Evolutionary conservation across 2,888 invertebrate genomes (phyloP), one percentile per base, ranked within the genome.

Genomic region (Stenurella melanura): DNA sequence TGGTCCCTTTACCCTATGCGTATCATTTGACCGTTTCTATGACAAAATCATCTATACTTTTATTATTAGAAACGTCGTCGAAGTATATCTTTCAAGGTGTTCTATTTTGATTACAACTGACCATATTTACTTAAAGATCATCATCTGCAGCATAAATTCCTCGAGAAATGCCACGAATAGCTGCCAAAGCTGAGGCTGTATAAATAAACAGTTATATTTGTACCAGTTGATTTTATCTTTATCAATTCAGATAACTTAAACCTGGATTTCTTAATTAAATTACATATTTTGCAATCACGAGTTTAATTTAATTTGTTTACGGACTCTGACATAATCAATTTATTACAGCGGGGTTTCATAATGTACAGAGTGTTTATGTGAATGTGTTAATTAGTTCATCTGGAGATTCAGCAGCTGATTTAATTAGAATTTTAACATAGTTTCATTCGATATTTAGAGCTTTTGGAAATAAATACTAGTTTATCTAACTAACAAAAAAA

Each of bases 161-260:
- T 12, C 21, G n/a, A 21, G n/a, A 60, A 71, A 60, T 71, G 60
- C 61, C 50, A 42, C 18, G 70, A 61, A 71, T 71, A 50, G 19
- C 19, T n/a, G 38, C 42, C 42, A 38, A 42, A 38, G 34, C 64
- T 38, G 42, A 19, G 19, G 50, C 5, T 38, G 42, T 66, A 64
- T 64, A 64, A 64, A 64, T 38, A 38, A 66, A 66, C 64, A 21
- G 64, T 66, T 42, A 42, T 19, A 34, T 66, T 66, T 21, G 64
- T 50, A 38, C 38, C 63, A 63, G 34, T 63, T 63, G 38, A 63
- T 63, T 63, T 63, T 63, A 63, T 64, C 42, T 64, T 67, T 54
- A 67, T 67, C 38, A 54, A 21, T 54, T 21, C 54, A 19, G 67
- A 67, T 67, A 54, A 17, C 19, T 64, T 18, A 10, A 38, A 50